Percentiles rank a stretch among this genome's conserved stretches.
phyloP scores from a whole-genome alignment of 2,888 invertebrate species.

The Prostheceraeus crozeri region DNA sequence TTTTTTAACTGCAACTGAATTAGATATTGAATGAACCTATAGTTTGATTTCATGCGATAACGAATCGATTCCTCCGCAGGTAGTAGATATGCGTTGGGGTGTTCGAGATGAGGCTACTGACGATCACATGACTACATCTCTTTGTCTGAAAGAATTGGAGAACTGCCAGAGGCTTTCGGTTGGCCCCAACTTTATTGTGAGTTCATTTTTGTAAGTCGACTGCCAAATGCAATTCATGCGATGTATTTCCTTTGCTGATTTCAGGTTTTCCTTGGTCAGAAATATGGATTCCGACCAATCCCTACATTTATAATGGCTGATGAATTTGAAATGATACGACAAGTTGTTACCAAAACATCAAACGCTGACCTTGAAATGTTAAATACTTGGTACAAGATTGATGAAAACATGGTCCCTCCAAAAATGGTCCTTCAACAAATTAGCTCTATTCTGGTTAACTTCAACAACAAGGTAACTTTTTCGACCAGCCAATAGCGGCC shows the following conservation, averaged over 20 bases:
- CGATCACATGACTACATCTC: constrained; percentile 96
- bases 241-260: too few relatives aligned
- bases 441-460: constrained; percentile 88
- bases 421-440: constrained; percentile 90
- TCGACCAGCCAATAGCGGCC: too few relatives aligned
- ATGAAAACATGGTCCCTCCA: constrained; percentile 88
- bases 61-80: constrained; percentile 61
- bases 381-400: constrained; percentile 90
- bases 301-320: constrained; percentile 40
- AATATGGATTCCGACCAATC: constrained; percentile 48
- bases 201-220: too few relatives aligned
- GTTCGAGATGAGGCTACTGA: constrained; percentile 95
- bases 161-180: constrained; percentile 92
- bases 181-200: constrained; percentile 91
- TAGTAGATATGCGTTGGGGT: constrained; percentile 97
- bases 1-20: too few relatives aligned
- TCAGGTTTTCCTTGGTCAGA: constrained; percentile 46
- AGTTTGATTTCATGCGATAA: neutral
- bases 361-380: constrained; percentile 69
- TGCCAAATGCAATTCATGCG: too few relatives aligned
- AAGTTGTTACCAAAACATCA: constrained; percentile 63
- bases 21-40: too few relatives aligned
- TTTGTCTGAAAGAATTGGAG: constrained; percentile 94
- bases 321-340: constrained; percentile 73
- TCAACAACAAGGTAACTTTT: constrained; percentile 85